Evolutionary conservation across 2,113 vertebrate genomes (phyloP), one percentile per base, ranked within the genome.

Genomic region (Vicugna pacos): DNA sequence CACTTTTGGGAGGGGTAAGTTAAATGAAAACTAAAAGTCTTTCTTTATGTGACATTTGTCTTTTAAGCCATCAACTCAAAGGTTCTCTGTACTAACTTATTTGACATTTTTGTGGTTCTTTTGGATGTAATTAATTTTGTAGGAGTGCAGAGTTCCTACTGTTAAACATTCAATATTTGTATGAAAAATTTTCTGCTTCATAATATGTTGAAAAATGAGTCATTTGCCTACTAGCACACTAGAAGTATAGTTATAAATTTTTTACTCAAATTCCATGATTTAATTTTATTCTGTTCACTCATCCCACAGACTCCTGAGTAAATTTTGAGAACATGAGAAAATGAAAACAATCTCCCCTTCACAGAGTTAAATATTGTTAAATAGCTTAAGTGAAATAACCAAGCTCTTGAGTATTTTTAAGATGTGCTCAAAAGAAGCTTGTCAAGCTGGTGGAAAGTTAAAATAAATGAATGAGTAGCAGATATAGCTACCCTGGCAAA

Each of bases 251-350:
- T 60, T 16, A 9, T 16, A 15, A 16, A 82, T 46, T 76, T 81
- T 62, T 86, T 38, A 58, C 28, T 65, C 11, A 83, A 42, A 90
- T 0, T 58, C 35, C 3, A 22, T 60, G 16, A 48, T 60, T 77
- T n/a, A 75, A 89, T 64, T 91, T 35, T 17, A 89, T 22, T 75
- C 13, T 88, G 2, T 7, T 60, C 9, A 62, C 6, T 62, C 22
- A 58, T 90, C 48, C 54, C 28, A 76, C 54, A 30, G 22, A 91
- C 46, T 16, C 11, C 35, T 94, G 69, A 93, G 52, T 80, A 94
- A n/a, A 56, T 62, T 77, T 93, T 79, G 54, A 94, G 24, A 65
- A 42, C 46, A 10, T 50, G 7, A 83, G 24, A 87, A 89, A 96
- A 75, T 50, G 26, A 81, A 72, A 64, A 19, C 15, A 64, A 38